Evolutionary conservation across 2,113 vertebrate genomes (phyloP).

Genomic region (Polypterus bichir): DNA sequence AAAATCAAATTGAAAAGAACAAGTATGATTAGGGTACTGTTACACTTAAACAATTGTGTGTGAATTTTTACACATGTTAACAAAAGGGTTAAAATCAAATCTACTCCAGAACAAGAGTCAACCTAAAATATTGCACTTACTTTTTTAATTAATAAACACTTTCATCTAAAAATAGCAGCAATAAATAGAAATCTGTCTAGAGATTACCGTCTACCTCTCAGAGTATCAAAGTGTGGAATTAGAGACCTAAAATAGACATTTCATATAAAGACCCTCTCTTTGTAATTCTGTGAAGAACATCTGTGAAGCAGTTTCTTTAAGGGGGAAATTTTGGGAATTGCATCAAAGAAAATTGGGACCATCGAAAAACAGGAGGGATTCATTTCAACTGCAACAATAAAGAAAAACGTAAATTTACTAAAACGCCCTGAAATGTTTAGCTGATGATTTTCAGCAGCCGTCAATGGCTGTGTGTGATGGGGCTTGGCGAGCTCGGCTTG

Average conservation of each 20-base stretch:
- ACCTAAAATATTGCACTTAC: constrained; percentile 47
- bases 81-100: too few relatives aligned
- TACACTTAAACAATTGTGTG: too few relatives aligned
- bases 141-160: constrained; percentile 46
- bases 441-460: constrained; percentile 3
- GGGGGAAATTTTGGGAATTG: constrained; percentile 53
- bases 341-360: constrained; percentile 58
- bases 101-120: too few relatives aligned
- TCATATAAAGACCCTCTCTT: constrained; percentile 64
- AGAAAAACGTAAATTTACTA: constrained; percentile 23
- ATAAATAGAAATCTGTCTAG: constrained; percentile 45
- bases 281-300: constrained; percentile 64
- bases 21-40: too few relatives aligned
- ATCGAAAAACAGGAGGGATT: constrained; percentile 45
- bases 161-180: constrained; percentile 66
- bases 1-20: too few relatives aligned
- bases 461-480: constrained; percentile 34
- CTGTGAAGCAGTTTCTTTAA: constrained; percentile 60
- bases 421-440: too few relatives aligned
- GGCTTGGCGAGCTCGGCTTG: constrained; percentile 15
- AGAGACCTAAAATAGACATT: constrained; percentile 54
- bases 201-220: constrained; percentile 36
- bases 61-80: too few relatives aligned
- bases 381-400: constrained; percentile 26
- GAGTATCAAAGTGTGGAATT: constrained; percentile 46